phyloP scores from a whole-genome alignment of 2,113 vertebrate species.

The Melanerpes aurifrons region DNA sequence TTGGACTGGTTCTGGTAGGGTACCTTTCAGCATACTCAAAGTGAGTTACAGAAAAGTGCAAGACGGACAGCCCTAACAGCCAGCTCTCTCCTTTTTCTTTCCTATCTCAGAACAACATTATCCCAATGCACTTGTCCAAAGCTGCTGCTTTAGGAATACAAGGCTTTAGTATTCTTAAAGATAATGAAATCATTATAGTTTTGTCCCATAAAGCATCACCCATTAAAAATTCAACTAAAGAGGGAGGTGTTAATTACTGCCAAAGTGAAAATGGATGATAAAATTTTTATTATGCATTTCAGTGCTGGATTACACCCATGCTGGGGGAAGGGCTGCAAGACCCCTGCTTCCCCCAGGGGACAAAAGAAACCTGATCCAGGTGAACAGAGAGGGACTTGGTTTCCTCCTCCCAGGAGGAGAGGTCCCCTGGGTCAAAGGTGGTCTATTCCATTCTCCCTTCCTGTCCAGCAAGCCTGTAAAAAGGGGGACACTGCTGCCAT shows the following conservation, averaged over 20 bases:
- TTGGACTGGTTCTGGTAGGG: not conserved
- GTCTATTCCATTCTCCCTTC: too few species aligned
- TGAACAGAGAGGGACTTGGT: too few species aligned
- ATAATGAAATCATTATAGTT: not conserved
- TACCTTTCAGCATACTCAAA: not conserved
- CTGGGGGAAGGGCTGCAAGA: too few species aligned
- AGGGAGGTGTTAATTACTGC: not conserved
- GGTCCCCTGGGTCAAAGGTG: too few species aligned
- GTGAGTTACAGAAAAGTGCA: not conserved
- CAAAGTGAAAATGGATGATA: not conserved
- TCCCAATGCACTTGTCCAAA: not conserved
- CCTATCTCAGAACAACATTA: not conserved
- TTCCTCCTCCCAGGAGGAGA: too few species aligned
- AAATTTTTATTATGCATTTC: not conserved
- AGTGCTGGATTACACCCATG: too few species aligned
- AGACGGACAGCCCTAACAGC: not conserved
- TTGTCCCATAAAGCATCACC: not conserved
- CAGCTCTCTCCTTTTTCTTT: not conserved
- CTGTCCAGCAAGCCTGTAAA: too few species aligned
- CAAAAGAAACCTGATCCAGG: too few species aligned
- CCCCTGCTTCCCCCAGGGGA: too few species aligned
- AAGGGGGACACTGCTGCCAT: too few species aligned
- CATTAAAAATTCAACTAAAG: not conserved
- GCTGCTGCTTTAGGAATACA: not conserved
- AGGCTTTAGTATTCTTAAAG: not conserved